Base-by-base conservation (phyloP, 2,797 vertebrate species). In the Capromys pilorides region DNA sequence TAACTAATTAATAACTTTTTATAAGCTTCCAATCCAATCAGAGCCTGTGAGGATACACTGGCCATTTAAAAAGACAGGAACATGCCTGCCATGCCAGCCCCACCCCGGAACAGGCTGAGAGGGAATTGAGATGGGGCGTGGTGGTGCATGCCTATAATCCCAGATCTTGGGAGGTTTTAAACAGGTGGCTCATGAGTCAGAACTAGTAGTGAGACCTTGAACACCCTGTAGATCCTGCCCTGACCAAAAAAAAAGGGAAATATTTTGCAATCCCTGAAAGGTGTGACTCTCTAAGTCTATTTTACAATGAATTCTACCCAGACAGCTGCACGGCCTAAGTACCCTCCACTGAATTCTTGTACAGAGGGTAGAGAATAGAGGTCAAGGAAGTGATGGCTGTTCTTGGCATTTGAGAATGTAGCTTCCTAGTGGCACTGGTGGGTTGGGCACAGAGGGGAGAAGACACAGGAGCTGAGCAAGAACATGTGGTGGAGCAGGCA, bases 381-480 rank as follows among this genome's bases (percentile, higher is more conserved):
- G 69, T 1, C 36, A 73, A 71, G 69, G 36, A 9, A 75, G 39
- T 5, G 22, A 13, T 2, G 24, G 39, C 24, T 39, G 1, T 26
- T 45, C 22, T 28, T 11, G 22, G 10, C 9, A 10, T 21, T 1
- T 26, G 21, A 73, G 71, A 10, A 73, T 22, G 10, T 11, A 2
- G 22, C 21, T 73, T 41, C 10, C 71, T 4, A 6, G 39, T 18
- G 33, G 39, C 10, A 24, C 10, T 22, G 10, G 39, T 66, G 82
- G 49, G 57, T 1, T 6, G 18, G 12, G 18, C 9, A 19, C 5
- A 8, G n/a, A n/a, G n/a, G n/a, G n/a, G 2, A 2, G 24, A 11
- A 22, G 54, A 51, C 33, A 28, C 13, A 8, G 79, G 66, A 16
- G 51, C 28, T 31, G 33, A 69, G 33, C 31, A 19, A n/a, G 28